Base-by-base conservation (phyloP, 2,888 invertebrate species). In the Lingula anatina region DNA sequence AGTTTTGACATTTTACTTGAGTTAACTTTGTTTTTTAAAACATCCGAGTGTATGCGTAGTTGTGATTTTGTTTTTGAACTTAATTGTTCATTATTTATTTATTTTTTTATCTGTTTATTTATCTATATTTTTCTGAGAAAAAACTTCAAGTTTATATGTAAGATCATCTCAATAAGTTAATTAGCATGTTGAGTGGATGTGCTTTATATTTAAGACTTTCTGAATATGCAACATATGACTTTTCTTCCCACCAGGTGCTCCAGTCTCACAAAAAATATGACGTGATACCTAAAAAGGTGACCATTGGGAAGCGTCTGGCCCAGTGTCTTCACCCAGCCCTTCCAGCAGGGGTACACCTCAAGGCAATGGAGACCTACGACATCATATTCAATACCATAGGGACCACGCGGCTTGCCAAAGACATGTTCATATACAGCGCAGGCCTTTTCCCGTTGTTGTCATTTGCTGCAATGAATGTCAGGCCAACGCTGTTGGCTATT, bases 281-380 rank as follows among this genome's bases (percentile, higher is more conserved):
- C 55, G 85, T 90, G 25, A 88, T 94, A 65, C 93, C 93, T 5
- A 82, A 90, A 56, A 81, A 89, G 59, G 87, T 91, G 60, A 88
- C 89, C 66, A 89, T 93, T 56, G 88, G 90, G 44, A 94, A 93
- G 79, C 83, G 93, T 54, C 79, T 94, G 57, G 89, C 92, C 42
- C 93, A 93, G 82, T 94, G 93, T 74, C 87, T 93, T 83, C 92
- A 94, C 79, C 92, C 92, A 31, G 89, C 89, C 20, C 79, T 93
- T 58, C 92, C 93, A 23, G 88, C 89, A 47, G 92, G 93, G 31
- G 93, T 93, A 25, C 93, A 93, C 78, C 79, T 92, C 54, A 92
- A 91, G 78, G 90, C 91, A 23, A 78, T 93, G 59, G 92, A 93
- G 79, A 90, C 90, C 0, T 93, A 92, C 76, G 89, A 89, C 70